Conservation (phyloP, 2,797 vertebrate genomes). For the Takifugu ocellatus region DNA sequence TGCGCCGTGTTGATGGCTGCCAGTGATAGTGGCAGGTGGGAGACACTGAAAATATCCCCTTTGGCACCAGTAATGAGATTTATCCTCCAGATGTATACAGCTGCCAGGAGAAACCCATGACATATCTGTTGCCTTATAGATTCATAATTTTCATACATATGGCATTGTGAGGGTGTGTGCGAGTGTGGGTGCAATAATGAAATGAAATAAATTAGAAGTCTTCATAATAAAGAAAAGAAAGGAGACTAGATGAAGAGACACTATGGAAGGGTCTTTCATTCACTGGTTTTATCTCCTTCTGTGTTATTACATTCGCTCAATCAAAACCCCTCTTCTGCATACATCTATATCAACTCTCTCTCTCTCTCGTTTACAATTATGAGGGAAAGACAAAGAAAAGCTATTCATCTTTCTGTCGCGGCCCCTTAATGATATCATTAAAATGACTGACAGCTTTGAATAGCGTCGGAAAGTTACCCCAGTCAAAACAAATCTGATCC, state of each 20-base stretch:
- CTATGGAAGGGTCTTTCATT: conserved; percentile 66
- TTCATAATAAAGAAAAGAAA: conserved; percentile 59
- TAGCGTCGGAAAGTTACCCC: conserved; percentile 69
- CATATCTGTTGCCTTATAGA: conserved; percentile 65
- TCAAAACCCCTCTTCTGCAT: conserved; percentile 71
- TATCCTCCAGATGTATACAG: conserved; percentile 55
- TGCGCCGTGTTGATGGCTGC: conserved; percentile 53
- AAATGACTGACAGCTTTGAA: conserved; percentile 81
- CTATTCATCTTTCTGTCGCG: conserved; percentile 77
- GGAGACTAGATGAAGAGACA: conserved; percentile 49
- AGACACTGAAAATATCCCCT: conserved; percentile 52
- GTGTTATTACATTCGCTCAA: conserved; percentile 75
- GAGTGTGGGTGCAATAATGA: conserved; percentile 45
- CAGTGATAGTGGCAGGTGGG: conserved; percentile 53
- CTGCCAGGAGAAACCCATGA: conserved; percentile 67
- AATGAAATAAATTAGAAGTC: conserved; percentile 68
- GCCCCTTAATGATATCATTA: conserved; percentile 81
- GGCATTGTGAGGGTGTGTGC: conserved; percentile 33
- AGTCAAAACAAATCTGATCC: conserved; percentile 77
- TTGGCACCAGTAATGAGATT: conserved; percentile 70
- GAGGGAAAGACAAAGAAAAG: conserved; percentile 78
- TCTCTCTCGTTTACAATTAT: conserved; percentile 71
- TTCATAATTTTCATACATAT: conserved; percentile 63
- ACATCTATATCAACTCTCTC: conserved; percentile 72
- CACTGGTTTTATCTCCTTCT: conserved; percentile 73